A percentile compares a stretch with the other conserved stretches of the same genome.
phyloP scores from a whole-genome alignment of 2,888 invertebrate genomes.

The Drosophila peninsularis region DNA sequence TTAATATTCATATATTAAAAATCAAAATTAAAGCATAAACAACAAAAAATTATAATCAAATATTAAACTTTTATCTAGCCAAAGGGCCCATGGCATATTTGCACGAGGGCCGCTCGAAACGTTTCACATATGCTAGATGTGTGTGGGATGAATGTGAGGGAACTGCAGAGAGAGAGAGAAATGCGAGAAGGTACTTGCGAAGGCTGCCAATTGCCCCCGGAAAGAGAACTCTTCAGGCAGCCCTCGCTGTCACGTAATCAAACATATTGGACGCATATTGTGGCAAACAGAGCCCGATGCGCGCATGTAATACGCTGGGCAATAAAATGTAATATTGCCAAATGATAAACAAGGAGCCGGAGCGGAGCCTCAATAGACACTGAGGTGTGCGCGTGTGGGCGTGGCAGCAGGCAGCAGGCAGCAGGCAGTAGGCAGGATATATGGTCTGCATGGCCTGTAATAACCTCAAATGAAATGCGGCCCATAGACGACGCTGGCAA shows the following conservation, averaged over 20 bases:
- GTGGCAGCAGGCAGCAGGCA: not conserved
- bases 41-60: slow-evolving; percentile 15
- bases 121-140: too few relatives aligned
- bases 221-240: slow-evolving; percentile 2
- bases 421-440: not conserved
- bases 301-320: slow-evolving; percentile 56
- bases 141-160: not conserved
- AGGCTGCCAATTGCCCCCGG: too few relatives aligned
- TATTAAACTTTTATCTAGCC: slow-evolving; percentile 17
- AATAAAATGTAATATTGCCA: slow-evolving; percentile 75
- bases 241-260: slow-evolving; percentile 60
- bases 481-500: slow-evolving; percentile 47
- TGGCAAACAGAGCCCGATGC: slow-evolving; percentile 30
- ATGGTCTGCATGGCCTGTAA: slow-evolving; percentile 33
- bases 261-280: slow-evolving; percentile 67
- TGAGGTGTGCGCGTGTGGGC: not conserved
- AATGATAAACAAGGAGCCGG: slow-evolving; percentile 57
- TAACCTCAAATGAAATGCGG: slow-evolving; percentile 68
- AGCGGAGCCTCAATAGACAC: not conserved
- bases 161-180: not conserved
- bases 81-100: not conserved
- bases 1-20: slow-evolving; percentile 24
- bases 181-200: too few relatives aligned
- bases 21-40: slow-evolving; percentile 24
- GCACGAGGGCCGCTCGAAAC: not conserved